Evolutionary conservation across 2,888 invertebrate species (phyloP).

Genomic region (Epistrophe grossulariae): DNA sequence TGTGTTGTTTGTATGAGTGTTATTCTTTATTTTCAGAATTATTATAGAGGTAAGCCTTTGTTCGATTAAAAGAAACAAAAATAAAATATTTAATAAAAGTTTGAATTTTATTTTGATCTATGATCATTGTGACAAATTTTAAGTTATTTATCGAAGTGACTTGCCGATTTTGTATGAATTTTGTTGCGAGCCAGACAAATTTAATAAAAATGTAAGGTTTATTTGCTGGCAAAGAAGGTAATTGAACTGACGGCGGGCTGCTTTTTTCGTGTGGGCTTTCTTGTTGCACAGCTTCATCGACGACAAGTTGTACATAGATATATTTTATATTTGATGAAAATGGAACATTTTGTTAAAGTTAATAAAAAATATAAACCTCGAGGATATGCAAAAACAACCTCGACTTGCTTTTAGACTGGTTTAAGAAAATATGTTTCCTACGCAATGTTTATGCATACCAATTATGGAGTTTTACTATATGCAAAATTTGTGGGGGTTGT

Average conservation of each 20-base stretch:
- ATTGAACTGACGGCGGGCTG: slow-evolving; percentile 45
- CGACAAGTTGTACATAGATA: neutral
- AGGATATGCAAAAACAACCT: slow-evolving; percentile 65
- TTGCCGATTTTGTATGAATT: neutral
- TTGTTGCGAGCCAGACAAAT: neutral
- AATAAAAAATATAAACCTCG: neutral
- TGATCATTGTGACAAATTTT: neutral
- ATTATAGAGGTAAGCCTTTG: slow-evolving; percentile 38
- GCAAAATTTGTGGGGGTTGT: slow-evolving; percentile 37
- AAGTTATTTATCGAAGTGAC: neutral
- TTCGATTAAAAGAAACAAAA: slow-evolving; percentile 32
- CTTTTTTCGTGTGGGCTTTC: slow-evolving; percentile 47
- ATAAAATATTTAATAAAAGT: slow-evolving; percentile 30
- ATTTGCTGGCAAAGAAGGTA: slow-evolving; percentile 31
- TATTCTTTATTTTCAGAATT: slow-evolving; percentile 26
- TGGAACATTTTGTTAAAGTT: neutral
- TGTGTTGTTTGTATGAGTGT: slow-evolving; percentile 28
- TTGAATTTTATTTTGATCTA: slow-evolving; percentile 36
- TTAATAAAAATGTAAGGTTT: slow-evolving; percentile 27
- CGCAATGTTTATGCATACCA: slow-evolving; percentile 34
- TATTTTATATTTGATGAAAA: slow-evolving; percentile 20
- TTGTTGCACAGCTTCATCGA: slow-evolving; percentile 38
- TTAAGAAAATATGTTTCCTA: slow-evolving; percentile 48
- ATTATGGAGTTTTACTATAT: slow-evolving; percentile 12
- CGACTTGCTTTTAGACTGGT: slow-evolving; percentile 55